Evolutionary conservation across 2,113 vertebrate genomes (phyloP).

Genomic region (Psammodynastes pulverulentus): DNA sequence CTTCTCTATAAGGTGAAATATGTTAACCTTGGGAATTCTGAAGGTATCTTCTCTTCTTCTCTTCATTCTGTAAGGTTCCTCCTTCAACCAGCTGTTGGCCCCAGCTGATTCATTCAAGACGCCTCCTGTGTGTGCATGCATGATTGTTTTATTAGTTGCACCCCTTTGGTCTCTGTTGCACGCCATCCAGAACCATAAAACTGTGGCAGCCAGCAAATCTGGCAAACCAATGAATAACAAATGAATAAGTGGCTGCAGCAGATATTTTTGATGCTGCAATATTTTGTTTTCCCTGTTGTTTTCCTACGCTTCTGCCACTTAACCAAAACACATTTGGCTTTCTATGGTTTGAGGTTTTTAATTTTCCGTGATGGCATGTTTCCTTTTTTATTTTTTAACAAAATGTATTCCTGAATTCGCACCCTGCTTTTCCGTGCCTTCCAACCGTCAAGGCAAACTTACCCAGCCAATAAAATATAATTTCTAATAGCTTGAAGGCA

Average conservation of each 20-base stretch:
- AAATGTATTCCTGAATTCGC: not conserved
- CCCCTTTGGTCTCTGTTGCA: not conserved
- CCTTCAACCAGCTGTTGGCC: not conserved
- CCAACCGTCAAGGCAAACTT: not conserved
- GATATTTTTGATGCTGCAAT: not conserved
- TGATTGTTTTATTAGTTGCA: not conserved
- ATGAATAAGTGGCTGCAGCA: not conserved
- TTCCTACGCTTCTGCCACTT: not conserved
- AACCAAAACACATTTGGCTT: not conserved
- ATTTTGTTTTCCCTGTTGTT: not conserved
- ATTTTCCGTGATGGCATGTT: not conserved
- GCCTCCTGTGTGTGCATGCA: not conserved
- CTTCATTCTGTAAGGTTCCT: not conserved
- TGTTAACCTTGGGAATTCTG: not conserved
- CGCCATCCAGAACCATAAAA: not conserved
- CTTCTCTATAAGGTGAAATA: not conserved
- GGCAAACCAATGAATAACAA: not conserved
- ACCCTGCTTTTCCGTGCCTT: not conserved
- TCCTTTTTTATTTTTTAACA: not conserved
- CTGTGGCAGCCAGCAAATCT: not conserved
- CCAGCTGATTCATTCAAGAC: not conserved
- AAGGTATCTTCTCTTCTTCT: not conserved
- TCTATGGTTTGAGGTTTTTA: not conserved
- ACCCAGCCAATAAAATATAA: not conserved
- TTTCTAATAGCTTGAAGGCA: not conserved